Evolutionary conservation across 2,113 vertebrate genomes (phyloP).

Genomic region (Cnemophilus loriae): DNA sequence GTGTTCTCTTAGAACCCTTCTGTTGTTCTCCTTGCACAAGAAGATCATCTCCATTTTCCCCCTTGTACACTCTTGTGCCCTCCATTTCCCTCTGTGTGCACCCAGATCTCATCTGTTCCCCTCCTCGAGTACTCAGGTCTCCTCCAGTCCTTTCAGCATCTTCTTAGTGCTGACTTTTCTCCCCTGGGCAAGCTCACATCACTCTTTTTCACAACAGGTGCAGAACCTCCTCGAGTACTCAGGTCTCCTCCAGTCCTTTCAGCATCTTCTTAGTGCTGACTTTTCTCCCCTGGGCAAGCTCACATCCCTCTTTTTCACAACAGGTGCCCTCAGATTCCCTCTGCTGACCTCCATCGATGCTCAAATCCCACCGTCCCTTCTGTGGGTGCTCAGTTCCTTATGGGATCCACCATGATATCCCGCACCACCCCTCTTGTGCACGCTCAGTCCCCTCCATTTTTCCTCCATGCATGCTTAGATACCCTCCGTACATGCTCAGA

Average conservation of each 20-base stretch:
- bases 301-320: background rate
- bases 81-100: background rate
- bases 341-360: background rate
- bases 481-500: background rate
- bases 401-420: background rate
- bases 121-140: background rate
- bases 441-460: rapidly evolving
- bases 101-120: background rate
- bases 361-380: background rate
- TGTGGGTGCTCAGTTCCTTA: background rate
- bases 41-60: background rate
- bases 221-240: rapidly evolving
- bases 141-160: background rate
- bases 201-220: too few relatives aligned
- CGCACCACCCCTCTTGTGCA: background rate
- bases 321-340: background rate
- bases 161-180: background rate
- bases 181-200: background rate
- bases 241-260: background rate
- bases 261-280: background rate
- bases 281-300: background rate
- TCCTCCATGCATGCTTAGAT: background rate
- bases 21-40: background rate
- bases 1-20: background rate
- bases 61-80: background rate